A percentile compares a stretch with the other conserved stretches of the same genome.
These are phyloP conservation scores for Tokudaia muenninki DNA, from an alignment of 2,797 vertebrate genomes.

Conservation along the genomic window DNA sequence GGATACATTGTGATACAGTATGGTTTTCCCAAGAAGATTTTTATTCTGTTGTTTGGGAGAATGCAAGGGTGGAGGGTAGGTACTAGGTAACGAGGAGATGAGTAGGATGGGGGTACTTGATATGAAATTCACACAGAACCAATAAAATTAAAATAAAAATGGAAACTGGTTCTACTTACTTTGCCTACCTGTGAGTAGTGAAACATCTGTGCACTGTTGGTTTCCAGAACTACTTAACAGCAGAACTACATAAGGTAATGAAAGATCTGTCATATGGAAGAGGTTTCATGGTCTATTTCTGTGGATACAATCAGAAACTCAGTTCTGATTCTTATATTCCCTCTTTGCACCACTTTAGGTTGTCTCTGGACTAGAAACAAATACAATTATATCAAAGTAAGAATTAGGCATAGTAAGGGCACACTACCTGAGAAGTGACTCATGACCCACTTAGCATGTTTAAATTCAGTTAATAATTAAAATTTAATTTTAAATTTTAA, in stretches of 20 bases:
- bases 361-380: not conserved
- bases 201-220: not conserved
- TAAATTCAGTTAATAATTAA: not conserved
- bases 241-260: not conserved
- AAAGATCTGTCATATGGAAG: not conserved
- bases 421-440: not conserved
- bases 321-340: no score
- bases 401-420: not conserved
- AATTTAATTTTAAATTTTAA: no score
- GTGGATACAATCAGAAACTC: not conserved
- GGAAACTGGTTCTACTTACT: not conserved
- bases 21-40: not conserved
- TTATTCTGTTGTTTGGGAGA: not conserved
- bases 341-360: not conserved
- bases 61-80: not conserved
- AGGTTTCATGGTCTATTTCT: accelerated
- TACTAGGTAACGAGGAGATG: not conserved
- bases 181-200: not conserved
- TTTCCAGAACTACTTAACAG: not conserved
- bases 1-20: not conserved
- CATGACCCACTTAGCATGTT: not conserved
- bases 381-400: not conserved
- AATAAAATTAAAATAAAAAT: not conserved
- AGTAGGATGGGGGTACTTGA: not conserved
- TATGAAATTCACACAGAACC: not conserved